Percentiles rank a stretch among this genome's conserved stretches.
Conservation (phyloP, 2,113 vertebrate genomes). For the Macaca mulatta region DNA sequence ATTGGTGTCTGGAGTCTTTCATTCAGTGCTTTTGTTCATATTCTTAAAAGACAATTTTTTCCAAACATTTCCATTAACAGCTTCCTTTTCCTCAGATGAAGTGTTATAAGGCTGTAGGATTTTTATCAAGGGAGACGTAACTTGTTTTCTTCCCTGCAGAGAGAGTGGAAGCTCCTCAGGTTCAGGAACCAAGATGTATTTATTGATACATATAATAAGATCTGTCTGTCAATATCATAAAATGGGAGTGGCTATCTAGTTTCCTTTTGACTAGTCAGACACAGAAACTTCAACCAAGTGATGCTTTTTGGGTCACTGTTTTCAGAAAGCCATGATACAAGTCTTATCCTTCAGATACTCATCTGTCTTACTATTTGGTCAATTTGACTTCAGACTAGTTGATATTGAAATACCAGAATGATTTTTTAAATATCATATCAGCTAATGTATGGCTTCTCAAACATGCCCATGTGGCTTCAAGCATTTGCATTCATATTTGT, state of each 20-base stretch:
- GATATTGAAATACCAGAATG: slow-evolving; percentile 23
- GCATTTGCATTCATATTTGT: slow-evolving; percentile 22
- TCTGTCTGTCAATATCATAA: neutral
- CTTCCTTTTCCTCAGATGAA: neutral
- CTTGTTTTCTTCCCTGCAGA: neutral
- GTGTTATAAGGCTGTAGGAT: neutral
- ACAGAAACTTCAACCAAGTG: neutral
- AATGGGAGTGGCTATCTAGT: neutral
- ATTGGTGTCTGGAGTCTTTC: neutral
- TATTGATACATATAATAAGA: neutral
- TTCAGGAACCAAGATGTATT: neutral
- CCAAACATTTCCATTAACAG: neutral
- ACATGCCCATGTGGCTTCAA: neutral
- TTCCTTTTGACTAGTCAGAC: neutral
- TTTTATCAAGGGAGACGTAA: neutral
- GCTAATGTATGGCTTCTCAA: neutral
- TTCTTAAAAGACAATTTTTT: neutral
- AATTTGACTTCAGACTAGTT: slow-evolving; percentile 14
- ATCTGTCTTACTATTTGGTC: neutral
- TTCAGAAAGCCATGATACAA: neutral
- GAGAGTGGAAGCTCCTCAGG: neutral
- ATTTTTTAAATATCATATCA: neutral
- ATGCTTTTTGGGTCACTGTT: neutral
- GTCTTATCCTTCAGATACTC: neutral
- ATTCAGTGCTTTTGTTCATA: neutral